Evolutionary conservation across 2,888 invertebrate species (phyloP).

Genomic region (Ferrisia virgata): DNA sequence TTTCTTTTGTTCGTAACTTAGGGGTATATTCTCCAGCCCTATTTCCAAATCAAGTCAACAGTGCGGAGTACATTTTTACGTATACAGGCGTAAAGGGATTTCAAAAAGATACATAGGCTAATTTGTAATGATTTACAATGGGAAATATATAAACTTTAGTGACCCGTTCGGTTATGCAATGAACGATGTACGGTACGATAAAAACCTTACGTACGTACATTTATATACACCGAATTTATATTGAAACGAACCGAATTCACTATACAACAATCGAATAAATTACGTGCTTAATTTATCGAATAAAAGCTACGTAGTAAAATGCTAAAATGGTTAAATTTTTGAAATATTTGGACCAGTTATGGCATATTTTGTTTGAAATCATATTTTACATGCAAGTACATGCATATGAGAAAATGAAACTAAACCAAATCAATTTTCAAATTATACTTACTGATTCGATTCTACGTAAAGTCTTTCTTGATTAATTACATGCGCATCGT

Average conservation of each 20-base stretch:
- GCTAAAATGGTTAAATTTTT: not conserved
- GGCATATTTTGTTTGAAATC: not conserved
- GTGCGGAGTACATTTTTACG: not conserved
- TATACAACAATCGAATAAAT: not conserved
- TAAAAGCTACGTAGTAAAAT: not conserved
- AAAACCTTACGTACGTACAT: constrained; percentile 5
- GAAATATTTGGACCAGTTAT: not conserved
- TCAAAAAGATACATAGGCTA: constrained; percentile 35
- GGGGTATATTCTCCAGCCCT: constrained; percentile 36
- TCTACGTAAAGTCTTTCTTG: not conserved
- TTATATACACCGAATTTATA: not conserved
- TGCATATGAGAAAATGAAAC: not conserved
- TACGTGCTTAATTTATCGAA: constrained; percentile 23
- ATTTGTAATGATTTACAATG: constrained; percentile 41
- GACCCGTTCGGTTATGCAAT: constrained; percentile 39
- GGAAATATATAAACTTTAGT: constrained; percentile 34
- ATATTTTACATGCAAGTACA: not conserved
- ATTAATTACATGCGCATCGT: not conserved
- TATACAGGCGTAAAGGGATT: constrained; percentile 10
- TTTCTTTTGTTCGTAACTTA: constrained; percentile 44
- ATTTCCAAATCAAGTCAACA: constrained; percentile 30
- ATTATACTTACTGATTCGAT: not conserved
- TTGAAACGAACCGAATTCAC: not conserved
- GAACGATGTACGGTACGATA: constrained; percentile 28
- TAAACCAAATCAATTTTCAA: not conserved